Evolutionary conservation across 2,888 invertebrate species (phyloP).

Genomic region (Camponotus fellah): DNA sequence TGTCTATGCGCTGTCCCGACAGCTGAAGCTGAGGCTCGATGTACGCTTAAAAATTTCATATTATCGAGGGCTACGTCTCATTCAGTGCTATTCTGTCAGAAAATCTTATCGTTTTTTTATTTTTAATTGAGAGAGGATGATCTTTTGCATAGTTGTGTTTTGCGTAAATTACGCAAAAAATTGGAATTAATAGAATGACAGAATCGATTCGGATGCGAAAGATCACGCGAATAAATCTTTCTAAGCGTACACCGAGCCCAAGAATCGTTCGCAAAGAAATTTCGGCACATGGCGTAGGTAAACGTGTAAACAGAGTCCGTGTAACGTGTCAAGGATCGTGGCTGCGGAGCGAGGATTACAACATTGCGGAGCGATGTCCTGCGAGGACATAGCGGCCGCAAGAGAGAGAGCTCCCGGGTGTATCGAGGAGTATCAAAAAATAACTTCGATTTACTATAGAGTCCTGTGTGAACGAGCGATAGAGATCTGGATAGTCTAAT

Average conservation of each 20-base stretch:
- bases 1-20: conserved; percentile 73
- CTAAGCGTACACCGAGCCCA: conserved; percentile 23
- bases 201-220: neutral
- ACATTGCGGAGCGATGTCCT: conserved; percentile 24
- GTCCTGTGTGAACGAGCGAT: conserved; percentile 50
- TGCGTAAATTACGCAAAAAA: neutral
- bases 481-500: conserved; percentile 57
- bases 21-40: conserved; percentile 63
- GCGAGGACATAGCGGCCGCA: conserved; percentile 25
- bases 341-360: conserved; percentile 21
- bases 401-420: conserved; percentile 22
- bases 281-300: conserved; percentile 54
- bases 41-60: conserved; percentile 21
- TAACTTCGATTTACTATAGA: conserved; percentile 47
- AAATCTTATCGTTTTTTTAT: neutral
- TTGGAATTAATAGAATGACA: neutral
- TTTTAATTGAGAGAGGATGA: neutral
- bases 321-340: conserved; percentile 54
- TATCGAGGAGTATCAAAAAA: conserved; percentile 51
- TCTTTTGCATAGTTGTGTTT: neutral
- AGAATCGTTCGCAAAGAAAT: conserved; percentile 52
- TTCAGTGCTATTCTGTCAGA: neutral
- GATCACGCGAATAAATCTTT: neutral
- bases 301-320: conserved; percentile 74
- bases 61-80: neutral